Conservation (phyloP, 2,113 vertebrate genomes). For the Pollachius pollachius region DNA sequence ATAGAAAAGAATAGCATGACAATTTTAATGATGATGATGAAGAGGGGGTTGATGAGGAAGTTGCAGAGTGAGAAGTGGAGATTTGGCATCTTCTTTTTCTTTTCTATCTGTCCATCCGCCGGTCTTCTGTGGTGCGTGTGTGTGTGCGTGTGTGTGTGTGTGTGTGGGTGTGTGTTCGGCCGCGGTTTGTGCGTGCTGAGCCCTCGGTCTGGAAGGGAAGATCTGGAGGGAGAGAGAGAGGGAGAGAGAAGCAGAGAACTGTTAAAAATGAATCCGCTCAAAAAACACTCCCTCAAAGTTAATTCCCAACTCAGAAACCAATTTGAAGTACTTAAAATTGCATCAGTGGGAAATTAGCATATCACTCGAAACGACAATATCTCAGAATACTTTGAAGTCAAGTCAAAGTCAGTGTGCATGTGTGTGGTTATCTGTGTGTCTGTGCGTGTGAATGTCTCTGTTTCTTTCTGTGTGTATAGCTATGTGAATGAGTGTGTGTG, state of each 20-base stretch:
- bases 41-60: too few species aligned
- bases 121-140: not conserved
- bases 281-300: too few species aligned
- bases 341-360: too few species aligned
- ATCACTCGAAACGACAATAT: too few species aligned
- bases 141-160: not conserved
- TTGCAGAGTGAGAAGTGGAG: not conserved
- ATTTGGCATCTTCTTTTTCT: not conserved
- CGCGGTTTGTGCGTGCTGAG: not conserved
- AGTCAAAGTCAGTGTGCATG: not conserved
- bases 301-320: too few species aligned
- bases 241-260: too few species aligned
- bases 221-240: slow-evolving; percentile 1
- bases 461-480: too few species aligned
- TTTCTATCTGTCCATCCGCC: not conserved
- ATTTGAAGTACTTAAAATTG: too few species aligned
- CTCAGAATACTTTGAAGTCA: too few species aligned
- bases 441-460: not conserved
- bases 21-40: not conserved
- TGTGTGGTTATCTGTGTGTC: not conserved
- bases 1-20: not conserved
- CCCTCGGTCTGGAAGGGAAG: not conserved
- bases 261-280: too few species aligned
- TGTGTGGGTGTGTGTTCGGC: not conserved
- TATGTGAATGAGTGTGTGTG: too few species aligned